Percentiles rank a stretch among this genome's conserved stretches.
Evolutionary conservation across 2,888 invertebrate genomes (phyloP).

Genomic region (Andrena camellia): DNA sequence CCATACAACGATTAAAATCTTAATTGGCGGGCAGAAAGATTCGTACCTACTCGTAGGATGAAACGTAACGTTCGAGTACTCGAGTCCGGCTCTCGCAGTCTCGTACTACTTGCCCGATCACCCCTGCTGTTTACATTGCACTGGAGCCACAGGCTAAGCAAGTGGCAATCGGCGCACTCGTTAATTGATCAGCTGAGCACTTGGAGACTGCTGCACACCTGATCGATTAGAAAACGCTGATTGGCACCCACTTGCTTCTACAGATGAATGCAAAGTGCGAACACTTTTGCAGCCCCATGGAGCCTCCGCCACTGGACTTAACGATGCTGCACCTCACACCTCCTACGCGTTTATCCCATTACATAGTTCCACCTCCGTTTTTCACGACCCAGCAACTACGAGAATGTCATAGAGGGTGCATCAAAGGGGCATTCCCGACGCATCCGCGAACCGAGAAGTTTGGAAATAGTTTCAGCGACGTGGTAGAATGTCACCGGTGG

Average conservation of each 20-base stretch:
- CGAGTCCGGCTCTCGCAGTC: slow-evolving; percentile 15
- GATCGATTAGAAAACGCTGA: slow-evolving; percentile 37
- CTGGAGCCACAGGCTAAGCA: slow-evolving; percentile 16
- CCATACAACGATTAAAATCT: not conserved
- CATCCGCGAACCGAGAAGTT: slow-evolving; percentile 18
- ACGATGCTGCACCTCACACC: not conserved
- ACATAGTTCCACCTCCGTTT: not conserved
- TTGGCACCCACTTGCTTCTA: not conserved
- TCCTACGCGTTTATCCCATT: not conserved
- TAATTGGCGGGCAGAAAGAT: not conserved
- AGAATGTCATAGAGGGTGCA: slow-evolving; percentile 1
- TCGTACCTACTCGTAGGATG: not conserved
- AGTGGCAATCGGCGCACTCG: slow-evolving; percentile 37
- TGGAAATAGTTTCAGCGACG: slow-evolving; percentile 37
- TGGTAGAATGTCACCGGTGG: slow-evolving; percentile 6
- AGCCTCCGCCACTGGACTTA: not conserved
- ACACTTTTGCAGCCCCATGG: not conserved
- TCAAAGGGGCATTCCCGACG: slow-evolving; percentile 21
- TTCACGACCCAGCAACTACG: too few species aligned
- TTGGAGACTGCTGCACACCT: not conserved
- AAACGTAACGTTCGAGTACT: not conserved
- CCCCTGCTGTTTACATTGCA: slow-evolving; percentile 5
- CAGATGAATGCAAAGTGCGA: not conserved
- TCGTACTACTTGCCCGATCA: slow-evolving; percentile 34
- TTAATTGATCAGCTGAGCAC: slow-evolving; percentile 18